These are phyloP conservation scores for Tiliacea aurago DNA, from an alignment of 2,888 invertebrate genomes.

Conservation along the genomic window DNA sequence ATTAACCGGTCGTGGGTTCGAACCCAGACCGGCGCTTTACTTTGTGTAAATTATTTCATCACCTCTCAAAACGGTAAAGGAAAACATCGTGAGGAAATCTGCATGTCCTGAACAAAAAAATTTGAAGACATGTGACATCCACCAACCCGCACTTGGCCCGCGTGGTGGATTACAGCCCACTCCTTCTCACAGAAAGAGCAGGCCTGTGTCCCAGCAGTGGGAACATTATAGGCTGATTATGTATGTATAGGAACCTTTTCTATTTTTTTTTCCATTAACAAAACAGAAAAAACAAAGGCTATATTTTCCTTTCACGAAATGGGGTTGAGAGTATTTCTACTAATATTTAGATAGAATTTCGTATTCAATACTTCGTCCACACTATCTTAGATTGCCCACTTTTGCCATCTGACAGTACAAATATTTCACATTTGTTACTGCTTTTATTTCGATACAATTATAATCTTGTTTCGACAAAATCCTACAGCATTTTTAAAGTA, in stretches of 20 bases:
- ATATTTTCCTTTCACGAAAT: slow-evolving; percentile 34
- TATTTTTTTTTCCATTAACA: not conserved
- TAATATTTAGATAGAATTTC: slow-evolving; percentile 49
- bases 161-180: no score
- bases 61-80: no score
- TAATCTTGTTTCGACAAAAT: not conserved
- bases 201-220: no score
- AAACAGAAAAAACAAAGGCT: slow-evolving; percentile 28
- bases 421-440: slow-evolving; percentile 9
- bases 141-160: no score
- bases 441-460: not conserved
- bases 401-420: slow-evolving; percentile 2
- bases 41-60: no score
- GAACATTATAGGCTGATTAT: no score
- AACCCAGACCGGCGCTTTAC: no score
- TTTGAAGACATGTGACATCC: no score
- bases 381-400: slow-evolving; percentile 3
- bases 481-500: slow-evolving; percentile 14
- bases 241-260: slow-evolving; percentile 14
- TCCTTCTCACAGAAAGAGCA: no score
- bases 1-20: no score
- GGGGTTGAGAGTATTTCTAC: slow-evolving; percentile 38
- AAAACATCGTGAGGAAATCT: no score
- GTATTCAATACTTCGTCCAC: slow-evolving; percentile 27
- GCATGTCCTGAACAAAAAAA: no score